Evolutionary conservation across 2,113 vertebrate genomes (phyloP).

Genomic region (Bubo scandiacus): DNA sequence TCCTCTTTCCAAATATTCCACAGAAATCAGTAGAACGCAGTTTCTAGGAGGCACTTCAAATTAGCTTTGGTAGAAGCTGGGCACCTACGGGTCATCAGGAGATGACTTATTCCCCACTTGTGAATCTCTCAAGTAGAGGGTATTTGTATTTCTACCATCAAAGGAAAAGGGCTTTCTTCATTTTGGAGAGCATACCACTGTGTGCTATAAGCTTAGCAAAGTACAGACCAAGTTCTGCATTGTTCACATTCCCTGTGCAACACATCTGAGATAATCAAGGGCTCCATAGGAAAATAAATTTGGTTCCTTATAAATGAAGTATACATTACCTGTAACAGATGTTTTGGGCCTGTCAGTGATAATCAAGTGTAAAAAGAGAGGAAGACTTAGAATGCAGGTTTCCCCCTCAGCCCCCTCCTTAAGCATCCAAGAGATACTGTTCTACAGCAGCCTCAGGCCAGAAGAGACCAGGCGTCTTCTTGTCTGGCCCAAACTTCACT

Average conservation of each 20-base stretch:
- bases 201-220: background rate
- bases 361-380: background rate
- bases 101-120: background rate
- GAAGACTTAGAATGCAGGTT: background rate
- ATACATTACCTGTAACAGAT: background rate
- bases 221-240: background rate
- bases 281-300: background rate
- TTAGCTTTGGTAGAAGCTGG: background rate
- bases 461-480: background rate
- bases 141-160: background rate
- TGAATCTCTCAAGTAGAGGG: background rate
- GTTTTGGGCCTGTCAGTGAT: background rate
- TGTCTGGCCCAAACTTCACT: background rate
- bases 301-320: background rate
- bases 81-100: background rate
- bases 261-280: background rate
- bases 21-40: background rate
- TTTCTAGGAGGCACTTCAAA: background rate
- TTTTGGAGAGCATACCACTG: background rate
- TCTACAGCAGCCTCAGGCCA: background rate
- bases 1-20: slow-evolving; percentile 6
- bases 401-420: background rate
- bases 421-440: background rate
- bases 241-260: background rate
- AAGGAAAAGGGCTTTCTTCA: background rate